These are phyloP conservation scores for Tuta absoluta DNA, from an alignment of 2,888 invertebrate genomes.

Conservation along the genomic window DNA sequence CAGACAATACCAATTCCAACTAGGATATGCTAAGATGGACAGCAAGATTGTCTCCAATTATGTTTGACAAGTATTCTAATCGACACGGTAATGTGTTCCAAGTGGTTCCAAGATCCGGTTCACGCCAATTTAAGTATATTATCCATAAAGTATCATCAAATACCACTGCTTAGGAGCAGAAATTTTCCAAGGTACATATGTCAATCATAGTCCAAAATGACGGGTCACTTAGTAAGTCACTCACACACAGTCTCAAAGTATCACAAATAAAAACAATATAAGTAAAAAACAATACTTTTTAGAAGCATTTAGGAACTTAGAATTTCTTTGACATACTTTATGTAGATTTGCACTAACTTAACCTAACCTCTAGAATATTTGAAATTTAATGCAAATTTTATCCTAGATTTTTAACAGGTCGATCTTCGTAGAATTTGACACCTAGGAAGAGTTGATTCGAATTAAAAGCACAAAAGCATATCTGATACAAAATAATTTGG, in stretches of 20 bases:
- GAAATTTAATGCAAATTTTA: no score
- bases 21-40: background rate
- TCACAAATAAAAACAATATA: no score
- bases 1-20: background rate
- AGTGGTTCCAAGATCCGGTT: background rate
- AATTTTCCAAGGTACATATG: background rate
- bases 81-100: background rate
- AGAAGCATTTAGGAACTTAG: no score
- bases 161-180: background rate
- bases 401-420: no score
- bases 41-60: conserved; percentile 1
- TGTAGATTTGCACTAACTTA: no score
- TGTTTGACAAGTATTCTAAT: background rate
- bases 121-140: background rate
- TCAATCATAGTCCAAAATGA: no score
- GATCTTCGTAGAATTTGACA: no score
- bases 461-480: background rate
- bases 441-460: background rate
- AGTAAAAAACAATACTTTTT: no score
- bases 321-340: no score
- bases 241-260: no score
- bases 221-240: no score
- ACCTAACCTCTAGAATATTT: no score
- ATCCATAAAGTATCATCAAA: background rate
- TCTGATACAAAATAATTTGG: background rate